These are phyloP conservation scores for Maylandia zebra DNA, from an alignment of 2,113 vertebrate species.

Conservation along the genomic window DNA sequence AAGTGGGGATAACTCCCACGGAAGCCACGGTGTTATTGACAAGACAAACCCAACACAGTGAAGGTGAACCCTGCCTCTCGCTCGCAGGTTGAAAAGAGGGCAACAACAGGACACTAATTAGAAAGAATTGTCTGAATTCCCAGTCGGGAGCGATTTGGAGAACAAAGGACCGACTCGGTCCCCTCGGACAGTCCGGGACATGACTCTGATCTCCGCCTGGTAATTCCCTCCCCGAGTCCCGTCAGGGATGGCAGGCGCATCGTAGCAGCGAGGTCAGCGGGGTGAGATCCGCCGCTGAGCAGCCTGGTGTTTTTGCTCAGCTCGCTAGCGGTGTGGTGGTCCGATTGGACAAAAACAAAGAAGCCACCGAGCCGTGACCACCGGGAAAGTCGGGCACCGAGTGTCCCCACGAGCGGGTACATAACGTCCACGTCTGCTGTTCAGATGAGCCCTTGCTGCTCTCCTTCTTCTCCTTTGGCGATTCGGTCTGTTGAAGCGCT, in stretches of 20 bases:
- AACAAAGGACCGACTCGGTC: conserved; percentile 44
- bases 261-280: not conserved
- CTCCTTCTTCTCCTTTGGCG: not conserved
- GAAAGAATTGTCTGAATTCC: conserved; percentile 41
- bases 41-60: not conserved
- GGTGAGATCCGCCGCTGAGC: not conserved
- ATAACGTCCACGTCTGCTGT: not conserved
- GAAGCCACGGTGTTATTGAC: not conserved
- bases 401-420: not conserved
- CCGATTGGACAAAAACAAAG: not conserved
- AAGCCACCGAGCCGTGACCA: not conserved
- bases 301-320: not conserved
- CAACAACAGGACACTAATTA: conserved; percentile 53
- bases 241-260: conserved; percentile 4
- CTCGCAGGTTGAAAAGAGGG: not conserved
- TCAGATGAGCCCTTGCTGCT: not conserved
- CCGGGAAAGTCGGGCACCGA: not conserved
- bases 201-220: conserved; percentile 35
- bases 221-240: conserved; percentile 34
- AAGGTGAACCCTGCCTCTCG: conserved; percentile 17
- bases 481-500: not conserved
- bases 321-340: not conserved
- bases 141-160: conserved; percentile 19
- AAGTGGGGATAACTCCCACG: not conserved
- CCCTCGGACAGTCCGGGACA: conserved; percentile 22